phyloP scores from a whole-genome alignment of 1,140 invertebrate species.

The Lethrus apterus region DNA sequence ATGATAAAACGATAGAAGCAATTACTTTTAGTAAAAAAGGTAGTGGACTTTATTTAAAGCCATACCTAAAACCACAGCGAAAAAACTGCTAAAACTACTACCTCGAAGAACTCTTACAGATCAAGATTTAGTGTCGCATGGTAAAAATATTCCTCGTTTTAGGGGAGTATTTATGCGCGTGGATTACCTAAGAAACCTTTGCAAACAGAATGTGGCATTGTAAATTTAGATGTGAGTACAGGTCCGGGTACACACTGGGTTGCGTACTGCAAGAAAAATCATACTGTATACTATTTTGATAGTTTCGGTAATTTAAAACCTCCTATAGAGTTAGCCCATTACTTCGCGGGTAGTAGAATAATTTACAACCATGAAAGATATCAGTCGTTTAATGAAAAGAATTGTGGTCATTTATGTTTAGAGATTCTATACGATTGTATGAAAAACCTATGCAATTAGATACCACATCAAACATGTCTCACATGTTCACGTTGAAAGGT shows the following conservation, averaged over 20 bases:
- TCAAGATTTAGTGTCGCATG: constrained; percentile 25
- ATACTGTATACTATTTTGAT: constrained; percentile 3
- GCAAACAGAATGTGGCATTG: constrained; percentile 2
- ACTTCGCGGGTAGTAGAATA: constrained; percentile 2
- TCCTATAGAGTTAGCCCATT: background rate
- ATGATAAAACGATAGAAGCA: constrained; percentile 35
- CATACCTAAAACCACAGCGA: constrained; percentile 31
- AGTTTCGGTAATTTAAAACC: constrained; percentile 7
- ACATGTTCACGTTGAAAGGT: constrained; percentile 11
- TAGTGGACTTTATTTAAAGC: constrained; percentile 33
- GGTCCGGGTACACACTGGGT: constrained; percentile 1
- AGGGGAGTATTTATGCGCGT: constrained; percentile 1
- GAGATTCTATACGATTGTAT: background rate
- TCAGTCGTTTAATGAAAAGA: background rate
- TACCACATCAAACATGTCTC: constrained; percentile 13
- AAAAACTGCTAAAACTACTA: constrained; percentile 26
- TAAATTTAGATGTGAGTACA: constrained; percentile 1
- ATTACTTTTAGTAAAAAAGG: constrained; percentile 31
- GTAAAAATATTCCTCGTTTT: constrained; percentile 12
- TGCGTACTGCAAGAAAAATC: background rate
- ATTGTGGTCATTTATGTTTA: constrained; percentile 2
- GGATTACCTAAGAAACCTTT: background rate
- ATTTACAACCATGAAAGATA: constrained; percentile 1
- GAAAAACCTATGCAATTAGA: too few relatives aligned
- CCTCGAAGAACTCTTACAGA: constrained; percentile 27